Conservation (phyloP, 2,113 vertebrate genomes). For the Megalops atlanticus region DNA sequence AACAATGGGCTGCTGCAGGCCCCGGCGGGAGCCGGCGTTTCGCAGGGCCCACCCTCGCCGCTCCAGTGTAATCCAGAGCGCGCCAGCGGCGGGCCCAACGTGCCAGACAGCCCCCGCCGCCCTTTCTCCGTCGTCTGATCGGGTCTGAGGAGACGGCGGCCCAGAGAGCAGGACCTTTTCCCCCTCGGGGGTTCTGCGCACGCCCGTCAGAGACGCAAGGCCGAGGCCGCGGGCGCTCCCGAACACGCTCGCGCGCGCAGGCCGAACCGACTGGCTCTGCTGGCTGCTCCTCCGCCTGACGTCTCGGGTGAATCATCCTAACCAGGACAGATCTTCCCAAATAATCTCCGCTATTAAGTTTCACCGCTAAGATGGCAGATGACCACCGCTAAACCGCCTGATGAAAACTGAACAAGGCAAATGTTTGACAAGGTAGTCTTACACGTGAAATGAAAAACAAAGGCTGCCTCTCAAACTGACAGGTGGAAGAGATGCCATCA, state of each 20-base stretch:
- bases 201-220: too few species aligned
- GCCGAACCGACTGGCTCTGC: background rate
- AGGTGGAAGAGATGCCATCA: background rate
- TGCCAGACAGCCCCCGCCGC: too few species aligned
- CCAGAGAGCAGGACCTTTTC: too few species aligned
- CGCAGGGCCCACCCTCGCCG: background rate
- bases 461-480: background rate
- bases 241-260: too few species aligned
- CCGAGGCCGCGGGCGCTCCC: too few species aligned
- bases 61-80: background rate
- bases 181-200: background rate
- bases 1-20: constrained; percentile 5
- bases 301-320: background rate
- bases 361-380: background rate
- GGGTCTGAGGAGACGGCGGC: background rate
- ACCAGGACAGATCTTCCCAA: background rate
- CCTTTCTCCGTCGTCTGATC: too few species aligned
- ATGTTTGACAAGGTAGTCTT: background rate
- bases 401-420: background rate
- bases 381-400: background rate
- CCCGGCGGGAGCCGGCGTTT: background rate
- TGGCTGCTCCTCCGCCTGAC: background rate
- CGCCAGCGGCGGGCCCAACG: too few species aligned
- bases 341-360: background rate
- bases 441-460: too few species aligned